phyloP scores from a whole-genome alignment of 2,113 vertebrate species.

The Nasalis larvatus region DNA sequence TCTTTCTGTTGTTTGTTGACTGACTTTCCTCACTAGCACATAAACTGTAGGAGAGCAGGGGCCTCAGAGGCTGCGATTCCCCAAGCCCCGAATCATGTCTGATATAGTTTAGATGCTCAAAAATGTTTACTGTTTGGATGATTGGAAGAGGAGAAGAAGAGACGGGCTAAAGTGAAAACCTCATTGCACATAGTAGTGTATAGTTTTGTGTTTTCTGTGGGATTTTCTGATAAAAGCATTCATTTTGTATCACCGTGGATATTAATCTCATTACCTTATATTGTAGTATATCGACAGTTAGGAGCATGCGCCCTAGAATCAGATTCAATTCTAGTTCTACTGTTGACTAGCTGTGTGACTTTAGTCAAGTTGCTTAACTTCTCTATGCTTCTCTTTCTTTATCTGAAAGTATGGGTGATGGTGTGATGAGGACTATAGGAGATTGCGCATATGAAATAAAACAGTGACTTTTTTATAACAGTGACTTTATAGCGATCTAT shows the following conservation, averaged over 20 bases:
- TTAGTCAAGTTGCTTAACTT: not conserved
- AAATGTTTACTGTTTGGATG: not conserved
- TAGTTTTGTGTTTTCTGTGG: not conserved
- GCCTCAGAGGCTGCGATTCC: not conserved
- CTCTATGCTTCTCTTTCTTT: not conserved
- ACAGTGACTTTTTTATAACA: not conserved
- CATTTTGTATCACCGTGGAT: not conserved
- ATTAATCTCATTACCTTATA: not conserved
- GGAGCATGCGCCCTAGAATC: not conserved
- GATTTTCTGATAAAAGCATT: not conserved
- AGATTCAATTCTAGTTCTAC: not conserved
- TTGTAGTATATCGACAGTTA: not conserved
- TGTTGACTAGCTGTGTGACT: not conserved
- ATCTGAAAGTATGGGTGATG: not conserved
- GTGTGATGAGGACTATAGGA: not conserved
- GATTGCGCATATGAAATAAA: too few species aligned
- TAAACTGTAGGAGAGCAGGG: not conserved
- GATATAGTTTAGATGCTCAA: not conserved
- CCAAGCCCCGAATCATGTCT: not conserved
- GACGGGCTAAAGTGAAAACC: not conserved
- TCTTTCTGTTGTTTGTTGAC: not conserved
- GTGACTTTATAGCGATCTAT: not conserved
- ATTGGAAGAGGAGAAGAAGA: not conserved
- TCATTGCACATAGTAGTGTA: rapidly evolving
- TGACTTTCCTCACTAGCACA: not conserved